These are phyloP conservation scores for Drosophila diplacantha DNA, from an alignment of 2,888 invertebrate genomes.

Conservation along the genomic window DNA sequence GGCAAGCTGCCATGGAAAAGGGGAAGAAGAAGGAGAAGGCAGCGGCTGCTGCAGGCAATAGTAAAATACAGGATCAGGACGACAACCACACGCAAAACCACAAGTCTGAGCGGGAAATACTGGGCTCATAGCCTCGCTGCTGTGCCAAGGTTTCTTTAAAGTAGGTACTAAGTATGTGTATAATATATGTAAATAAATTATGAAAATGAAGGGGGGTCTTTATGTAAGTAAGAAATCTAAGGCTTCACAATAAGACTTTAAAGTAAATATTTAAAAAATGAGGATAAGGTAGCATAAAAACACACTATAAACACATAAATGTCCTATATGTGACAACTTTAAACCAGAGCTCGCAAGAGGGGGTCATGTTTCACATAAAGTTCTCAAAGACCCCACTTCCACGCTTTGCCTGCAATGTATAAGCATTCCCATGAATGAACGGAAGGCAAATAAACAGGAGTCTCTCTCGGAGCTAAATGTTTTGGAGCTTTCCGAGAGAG, in stretches of 20 bases:
- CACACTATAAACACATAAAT: not conserved
- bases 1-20: conserved; percentile 63
- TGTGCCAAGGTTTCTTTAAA: conserved; percentile 57
- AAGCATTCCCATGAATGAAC: not conserved
- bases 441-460: not conserved
- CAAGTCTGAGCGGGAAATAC: conserved; percentile 67
- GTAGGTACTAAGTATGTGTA: conserved; percentile 34
- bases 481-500: not conserved
- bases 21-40: conserved; percentile 22
- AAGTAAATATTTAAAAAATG: conserved; percentile 2
- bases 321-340: too few species aligned
- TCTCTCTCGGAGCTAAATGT: not conserved
- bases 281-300: not conserved
- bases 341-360: not conserved
- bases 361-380: not conserved
- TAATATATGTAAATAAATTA: conserved; percentile 5
- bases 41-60: not conserved
- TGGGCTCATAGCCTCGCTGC: conserved; percentile 59
- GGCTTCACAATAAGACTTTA: conserved; percentile 4
- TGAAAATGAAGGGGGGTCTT: too few species aligned
- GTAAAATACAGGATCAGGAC: conserved; percentile 29
- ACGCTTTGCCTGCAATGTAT: not conserved
- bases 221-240: not conserved
- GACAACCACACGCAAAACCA: conserved; percentile 11
- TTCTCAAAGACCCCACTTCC: not conserved